Evolutionary conservation across 2,888 invertebrate species (phyloP), one percentile per base, ranked within the genome.

Genomic region (Pseudeuparius sepicola): DNA sequence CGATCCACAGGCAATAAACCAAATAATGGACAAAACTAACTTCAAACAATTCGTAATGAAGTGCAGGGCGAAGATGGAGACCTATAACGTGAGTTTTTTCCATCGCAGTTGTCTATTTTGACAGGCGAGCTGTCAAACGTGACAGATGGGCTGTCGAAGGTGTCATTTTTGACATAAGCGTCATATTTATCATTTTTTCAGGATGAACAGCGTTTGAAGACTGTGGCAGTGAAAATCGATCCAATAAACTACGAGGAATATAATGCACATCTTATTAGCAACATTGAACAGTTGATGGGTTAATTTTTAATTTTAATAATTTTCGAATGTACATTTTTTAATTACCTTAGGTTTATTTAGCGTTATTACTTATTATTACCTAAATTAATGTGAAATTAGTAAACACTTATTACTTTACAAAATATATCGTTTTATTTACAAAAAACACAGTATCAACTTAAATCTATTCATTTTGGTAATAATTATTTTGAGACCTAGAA

Each of bases 41-140:
- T 94, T 96, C 60, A 78, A 75, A 53, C 73, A 78, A 0, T 88
- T 75, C 54, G 68, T 84, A 16, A 85, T 94, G 57, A 87, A 83
- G 59, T 68, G 94, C 48, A 70, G 93, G 37, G 79, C 85, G 17
- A 92, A 89, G 64, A 73, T 86, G 65, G 97, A 98, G 63, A 81
- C 75, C 7, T 98, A 80, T 58, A 93, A 89, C 58, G 93, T 89
- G 65, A 74, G 47, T 36, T 20, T 4, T 7, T 32, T 15, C 4
- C 13, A 18, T 25, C 7, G 18, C 14, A 15, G 12, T 15, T 29
- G 6, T 7, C 12, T 9, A 29, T 29, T 14, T 29, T 29, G n/a
- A n/a, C n/a, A n/a, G n/a, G n/a, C n/a, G n/a, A n/a, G n/a, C n/a
- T n/a, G n/a, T n/a, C n/a, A n/a, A n/a, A n/a, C n/a, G n/a, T n/a